A percentile compares a stretch with the other conserved stretches of the same genome.
Evolutionary conservation across 2,797 vertebrate genomes (phyloP).

Genomic region (Alosa sapidissima): DNA sequence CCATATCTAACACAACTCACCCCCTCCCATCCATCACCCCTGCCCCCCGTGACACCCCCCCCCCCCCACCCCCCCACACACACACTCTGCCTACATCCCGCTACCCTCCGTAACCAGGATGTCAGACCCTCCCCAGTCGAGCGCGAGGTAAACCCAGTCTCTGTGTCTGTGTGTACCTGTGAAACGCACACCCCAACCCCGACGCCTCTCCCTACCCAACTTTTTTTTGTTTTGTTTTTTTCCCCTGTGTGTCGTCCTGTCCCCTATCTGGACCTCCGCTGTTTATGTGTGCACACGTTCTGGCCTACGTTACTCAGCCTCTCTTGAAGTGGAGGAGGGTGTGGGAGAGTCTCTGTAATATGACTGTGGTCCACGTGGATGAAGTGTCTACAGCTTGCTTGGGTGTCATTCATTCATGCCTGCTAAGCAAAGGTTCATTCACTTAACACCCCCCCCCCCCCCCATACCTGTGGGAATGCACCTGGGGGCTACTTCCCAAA

Average conservation of each 20-base stretch:
- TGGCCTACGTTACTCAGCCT: background rate
- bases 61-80: constrained; percentile 49
- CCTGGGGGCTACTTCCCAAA: constrained; percentile 1
- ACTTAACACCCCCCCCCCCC: too few species aligned
- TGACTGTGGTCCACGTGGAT: constrained; percentile 34
- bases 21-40: constrained; percentile 26
- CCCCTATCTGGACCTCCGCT: background rate
- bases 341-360: background rate
- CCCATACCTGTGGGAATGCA: background rate
- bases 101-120: constrained; percentile 84
- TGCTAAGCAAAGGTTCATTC: background rate
- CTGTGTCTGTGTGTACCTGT: constrained; percentile 31
- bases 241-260: constrained; percentile 23
- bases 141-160: constrained; percentile 82
- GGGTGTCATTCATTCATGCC: background rate
- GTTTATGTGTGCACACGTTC: background rate
- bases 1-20: constrained; percentile 21
- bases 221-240: constrained; percentile 13
- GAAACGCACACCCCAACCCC: background rate
- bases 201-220: constrained; percentile 19
- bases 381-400: background rate
- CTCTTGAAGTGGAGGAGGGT: background rate
- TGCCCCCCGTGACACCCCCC: constrained; percentile 42
- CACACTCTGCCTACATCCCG: background rate
- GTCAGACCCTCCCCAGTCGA: constrained; percentile 91